These are phyloP conservation scores for Barbus barbus DNA, from an alignment of 2,113 vertebrate species.

Conservation along the genomic window DNA sequence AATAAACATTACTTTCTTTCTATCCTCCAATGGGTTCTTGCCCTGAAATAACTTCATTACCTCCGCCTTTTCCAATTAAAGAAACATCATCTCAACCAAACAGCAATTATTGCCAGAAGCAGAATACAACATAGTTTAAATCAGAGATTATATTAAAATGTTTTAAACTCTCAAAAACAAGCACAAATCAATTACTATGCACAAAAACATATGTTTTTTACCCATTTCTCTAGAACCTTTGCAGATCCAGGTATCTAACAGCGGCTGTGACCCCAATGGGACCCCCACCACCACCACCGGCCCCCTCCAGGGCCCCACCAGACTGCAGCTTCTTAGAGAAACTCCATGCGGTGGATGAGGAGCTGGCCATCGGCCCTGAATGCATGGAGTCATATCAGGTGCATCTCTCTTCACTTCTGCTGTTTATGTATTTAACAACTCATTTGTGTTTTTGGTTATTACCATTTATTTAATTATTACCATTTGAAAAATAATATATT, in stretches of 20 bases:
- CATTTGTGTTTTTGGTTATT: background rate
- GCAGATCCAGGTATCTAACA: slow-evolving; percentile 71
- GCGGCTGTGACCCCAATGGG: slow-evolving; percentile 85
- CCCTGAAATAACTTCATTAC: background rate
- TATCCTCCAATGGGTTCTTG: background rate
- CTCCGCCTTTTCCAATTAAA: background rate
- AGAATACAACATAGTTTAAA: background rate
- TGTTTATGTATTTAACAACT: background rate
- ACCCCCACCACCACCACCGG: slow-evolving; percentile 82
- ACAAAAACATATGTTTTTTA: background rate
- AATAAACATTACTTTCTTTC: background rate
- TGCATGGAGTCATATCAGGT: slow-evolving; percentile 92
- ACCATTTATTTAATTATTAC: too few relatives aligned
- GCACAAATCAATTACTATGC: background rate
- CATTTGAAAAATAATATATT: too few relatives aligned
- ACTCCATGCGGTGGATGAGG: slow-evolving; percentile 91
- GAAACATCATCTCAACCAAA: background rate
- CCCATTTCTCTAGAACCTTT: slow-evolving; percentile 49
- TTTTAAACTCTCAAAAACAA: background rate
- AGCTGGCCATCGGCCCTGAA: slow-evolving; percentile 81
- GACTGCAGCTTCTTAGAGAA: slow-evolving; percentile 93
- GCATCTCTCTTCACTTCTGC: background rate
- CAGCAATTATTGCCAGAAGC: background rate
- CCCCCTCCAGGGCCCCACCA: slow-evolving; percentile 60
- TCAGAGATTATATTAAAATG: background rate